Evolutionary conservation across 2,797 vertebrate genomes (phyloP), one percentile per base, ranked within the genome.

Genomic region (Chaetophractus vellerosus): DNA sequence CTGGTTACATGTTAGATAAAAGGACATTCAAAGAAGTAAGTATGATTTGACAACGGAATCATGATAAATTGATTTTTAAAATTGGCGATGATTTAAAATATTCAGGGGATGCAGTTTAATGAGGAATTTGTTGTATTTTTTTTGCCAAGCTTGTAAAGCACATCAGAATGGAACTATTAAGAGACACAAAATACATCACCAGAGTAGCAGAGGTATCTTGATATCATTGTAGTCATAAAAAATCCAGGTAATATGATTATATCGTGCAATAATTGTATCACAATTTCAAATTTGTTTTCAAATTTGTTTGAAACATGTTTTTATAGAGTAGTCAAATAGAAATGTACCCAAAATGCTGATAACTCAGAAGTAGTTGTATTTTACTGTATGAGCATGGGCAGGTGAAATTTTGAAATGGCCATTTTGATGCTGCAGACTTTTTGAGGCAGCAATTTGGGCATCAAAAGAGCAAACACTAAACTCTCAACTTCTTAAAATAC

Each of bases 61-160:
- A 80, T 41, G 52, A 64, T 38, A 61, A 71, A 81, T n/a, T 38
- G 26, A 15, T 84, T 76, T 96, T 75, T 3, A 91, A 86, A 90
- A 90, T 82, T 19, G 89, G 55, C 64, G 31, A 90, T 72, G 48
- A 14, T 26, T 92, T 96, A 80, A 89, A 93, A 78, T 50, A 71
- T 79, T 28, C 59, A 33, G 31, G 52, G 52, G 16, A 50, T 87
- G 16, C 9, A 88, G 23, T 89, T 90, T 91, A 88, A 84, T 78
- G 74, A 94, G 1, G 0, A 59, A 88, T 86, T 66, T 87, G 33
- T 45, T 59, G 24, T 72, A 68, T 50, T 75, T 90, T 75, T 90
- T n/a, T 83, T 14, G 10, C 63, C 45, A 78, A 75, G 18, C 0
- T 74, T 68, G 59, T 50, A 81, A 48, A 38, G n/a, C 26, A 76